Evolutionary conservation across 1,140 invertebrate genomes (phyloP).

Genomic region (Drusus annulatus): DNA sequence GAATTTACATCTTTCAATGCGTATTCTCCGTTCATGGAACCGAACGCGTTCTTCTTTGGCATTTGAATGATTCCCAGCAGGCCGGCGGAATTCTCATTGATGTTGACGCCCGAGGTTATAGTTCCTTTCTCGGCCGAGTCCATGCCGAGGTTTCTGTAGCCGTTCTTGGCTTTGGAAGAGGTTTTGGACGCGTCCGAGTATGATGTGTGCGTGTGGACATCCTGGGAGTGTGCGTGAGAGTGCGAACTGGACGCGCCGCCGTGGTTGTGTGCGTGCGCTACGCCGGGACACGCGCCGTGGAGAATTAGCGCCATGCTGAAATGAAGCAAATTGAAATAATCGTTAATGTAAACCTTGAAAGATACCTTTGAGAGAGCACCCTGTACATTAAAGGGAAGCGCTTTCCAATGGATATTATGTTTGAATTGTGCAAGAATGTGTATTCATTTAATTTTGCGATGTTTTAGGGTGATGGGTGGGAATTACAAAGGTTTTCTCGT

Average conservation of each 20-base stretch:
- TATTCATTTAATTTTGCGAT: no score
- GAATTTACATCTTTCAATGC: constrained; percentile 38
- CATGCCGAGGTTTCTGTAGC: constrained; percentile 55
- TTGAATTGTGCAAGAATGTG: no score
- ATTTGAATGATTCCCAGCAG: constrained; percentile 35
- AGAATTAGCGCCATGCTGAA: constrained; percentile 82
- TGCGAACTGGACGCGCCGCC: constrained; percentile 63
- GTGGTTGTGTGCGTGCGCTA: constrained; percentile 61
- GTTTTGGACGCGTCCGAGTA: constrained; percentile 58
- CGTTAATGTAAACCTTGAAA: no score
- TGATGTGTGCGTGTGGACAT: not conserved
- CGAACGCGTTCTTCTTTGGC: constrained; percentile 41
- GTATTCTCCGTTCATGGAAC: constrained; percentile 55
- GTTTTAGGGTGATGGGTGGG: no score
- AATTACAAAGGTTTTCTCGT: no score
- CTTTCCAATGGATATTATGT: no score
- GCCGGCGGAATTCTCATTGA: not conserved
- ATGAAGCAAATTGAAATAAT: constrained; percentile 30
- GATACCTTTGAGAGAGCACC: no score
- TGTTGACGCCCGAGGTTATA: not conserved
- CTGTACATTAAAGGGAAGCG: no score
- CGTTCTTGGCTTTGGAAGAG: constrained; percentile 60
- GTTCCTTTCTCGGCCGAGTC: constrained; percentile 39
- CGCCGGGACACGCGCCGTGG: constrained; percentile 72
- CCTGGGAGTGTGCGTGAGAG: constrained; percentile 51